Evolutionary conservation across 1,140 invertebrate genomes (phyloP).

Genomic region (Rhopalosiphum padi): DNA sequence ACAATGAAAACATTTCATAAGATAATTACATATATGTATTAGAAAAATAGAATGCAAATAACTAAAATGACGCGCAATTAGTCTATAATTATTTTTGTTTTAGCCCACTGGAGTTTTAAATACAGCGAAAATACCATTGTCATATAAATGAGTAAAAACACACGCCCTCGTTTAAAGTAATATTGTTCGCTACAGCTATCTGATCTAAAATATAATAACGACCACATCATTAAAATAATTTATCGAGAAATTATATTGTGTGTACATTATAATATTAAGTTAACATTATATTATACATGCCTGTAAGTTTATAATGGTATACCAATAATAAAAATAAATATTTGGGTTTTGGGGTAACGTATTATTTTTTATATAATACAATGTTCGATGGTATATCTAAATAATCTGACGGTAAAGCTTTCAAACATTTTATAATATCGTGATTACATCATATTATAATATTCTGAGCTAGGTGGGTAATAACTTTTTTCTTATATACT

Average conservation of each 20-base stretch:
- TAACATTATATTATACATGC: neutral
- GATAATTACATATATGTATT: no score
- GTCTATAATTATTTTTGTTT: neutral
- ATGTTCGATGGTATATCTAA: neutral
- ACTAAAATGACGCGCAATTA: neutral
- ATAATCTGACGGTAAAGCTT: neutral
- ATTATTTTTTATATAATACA: neutral
- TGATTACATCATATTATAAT: neutral
- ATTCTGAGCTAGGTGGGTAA: neutral
- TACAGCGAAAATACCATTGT: neutral
- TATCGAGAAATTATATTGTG: neutral
- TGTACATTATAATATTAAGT: neutral
- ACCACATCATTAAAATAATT: neutral
- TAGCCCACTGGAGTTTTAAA: neutral
- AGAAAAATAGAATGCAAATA: neutral
- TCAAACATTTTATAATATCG: neutral
- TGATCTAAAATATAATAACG: neutral
- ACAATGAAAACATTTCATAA: neutral
- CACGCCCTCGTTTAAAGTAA: neutral
- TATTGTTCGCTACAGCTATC: neutral
- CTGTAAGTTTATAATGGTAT: neutral
- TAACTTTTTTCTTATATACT: neutral
- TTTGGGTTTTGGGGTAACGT: neutral
- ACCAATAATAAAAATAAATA: neutral
- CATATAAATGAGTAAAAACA: neutral